These are phyloP conservation scores for Formica selysi DNA, from an alignment of 1,140 invertebrate species.

Conservation along the genomic window DNA sequence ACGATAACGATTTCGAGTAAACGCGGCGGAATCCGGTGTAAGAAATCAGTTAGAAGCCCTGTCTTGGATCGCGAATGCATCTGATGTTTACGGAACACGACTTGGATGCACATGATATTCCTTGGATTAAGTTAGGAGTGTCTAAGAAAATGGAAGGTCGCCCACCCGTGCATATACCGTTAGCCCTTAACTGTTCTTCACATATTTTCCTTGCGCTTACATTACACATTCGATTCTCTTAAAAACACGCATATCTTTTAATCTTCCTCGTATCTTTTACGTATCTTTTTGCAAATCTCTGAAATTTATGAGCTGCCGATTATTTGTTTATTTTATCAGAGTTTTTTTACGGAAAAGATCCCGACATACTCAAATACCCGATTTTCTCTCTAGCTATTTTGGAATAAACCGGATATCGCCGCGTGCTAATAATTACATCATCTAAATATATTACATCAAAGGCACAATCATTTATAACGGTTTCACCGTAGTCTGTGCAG, in stretches of 20 bases:
- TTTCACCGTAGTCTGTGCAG: too few species aligned
- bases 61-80: neutral
- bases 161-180: slow-evolving; percentile 40
- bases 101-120: slow-evolving; percentile 28
- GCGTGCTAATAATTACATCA: neutral
- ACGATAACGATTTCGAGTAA: slow-evolving; percentile 1
- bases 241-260: neutral
- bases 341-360: neutral
- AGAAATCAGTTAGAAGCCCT: neutral
- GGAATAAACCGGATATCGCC: neutral
- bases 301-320: neutral
- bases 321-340: too few species aligned
- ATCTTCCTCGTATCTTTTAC: neutral
- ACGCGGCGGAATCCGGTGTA: neutral
- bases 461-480: neutral
- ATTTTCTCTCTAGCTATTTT: neutral
- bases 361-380: neutral
- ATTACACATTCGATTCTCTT: neutral
- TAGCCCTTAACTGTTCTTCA: slow-evolving; percentile 29
- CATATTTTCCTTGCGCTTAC: neutral
- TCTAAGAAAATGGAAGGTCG: slow-evolving; percentile 37
- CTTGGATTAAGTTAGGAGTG: slow-evolving; percentile 5
- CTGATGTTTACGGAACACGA: slow-evolving; percentile 13
- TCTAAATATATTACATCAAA: slow-evolving; percentile 7
- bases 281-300: neutral